Evolutionary conservation across 2,113 vertebrate species (phyloP), one percentile per base, ranked within the genome.

Genomic region (Pelobates fuscus): DNA sequence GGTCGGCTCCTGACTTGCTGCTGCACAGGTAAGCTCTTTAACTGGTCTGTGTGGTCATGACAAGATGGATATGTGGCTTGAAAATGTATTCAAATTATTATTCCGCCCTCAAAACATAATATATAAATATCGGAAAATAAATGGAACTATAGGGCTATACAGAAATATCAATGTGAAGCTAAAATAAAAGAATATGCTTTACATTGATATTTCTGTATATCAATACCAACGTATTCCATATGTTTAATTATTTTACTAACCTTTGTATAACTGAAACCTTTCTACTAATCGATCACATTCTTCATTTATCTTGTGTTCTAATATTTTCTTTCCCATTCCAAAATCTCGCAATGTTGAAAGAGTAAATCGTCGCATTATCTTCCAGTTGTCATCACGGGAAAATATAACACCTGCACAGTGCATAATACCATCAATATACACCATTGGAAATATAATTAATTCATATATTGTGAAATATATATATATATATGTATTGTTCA

Each of bases 281-380:
- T 66, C 2, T 3, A 66, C 18, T 17, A 66, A 18, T 20, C 12
- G 24, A 18, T 66, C 32, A 25, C 32, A 41, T 66, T 66, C 63
- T 17, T 66, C 63, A 25, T 14, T 5, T 15, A 90, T 87, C 71
- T 79, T 86, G 25, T 82, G 79, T 37, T 90, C 84, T 65, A 69
- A 8, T 84, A 85, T 68, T 85, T 85, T 62, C 87, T 82, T 77
- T 65, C 83, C n/a, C 88, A 78, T 5, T n/a, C n/a, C n/a, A n/a
- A n/a, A n/a, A n/a, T n/a, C n/a, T n/a, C n/a, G n/a, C n/a, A n/a
- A n/a, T n/a, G 69, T 88, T 11, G 70, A 65, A n/a, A 88, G 20
- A 54, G 86, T 78, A 80, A 90, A 90, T 12, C 80, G 77, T 44
- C 82, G 83, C 84, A 86, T 87, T 67, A 83, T 81, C 66, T 80